Evolutionary conservation across 1,140 invertebrate species (phyloP).

Genomic region (Meteorus sp.): DNA sequence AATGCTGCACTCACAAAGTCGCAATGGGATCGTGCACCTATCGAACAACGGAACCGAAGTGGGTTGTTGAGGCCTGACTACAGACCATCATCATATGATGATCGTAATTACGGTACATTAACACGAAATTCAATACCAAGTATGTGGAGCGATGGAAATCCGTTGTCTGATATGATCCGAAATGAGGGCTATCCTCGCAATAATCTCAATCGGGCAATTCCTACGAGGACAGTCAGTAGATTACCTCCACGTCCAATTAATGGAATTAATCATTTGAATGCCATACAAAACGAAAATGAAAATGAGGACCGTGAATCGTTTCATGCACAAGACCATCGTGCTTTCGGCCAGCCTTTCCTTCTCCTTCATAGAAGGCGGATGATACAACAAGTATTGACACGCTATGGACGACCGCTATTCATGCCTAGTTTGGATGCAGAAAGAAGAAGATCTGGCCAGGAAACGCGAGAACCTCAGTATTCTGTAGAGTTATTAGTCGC

Average conservation of each 20-base stretch:
- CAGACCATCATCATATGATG: not conserved
- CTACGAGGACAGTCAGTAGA: no score
- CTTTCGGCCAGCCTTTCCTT: no score
- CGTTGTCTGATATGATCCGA: not conserved
- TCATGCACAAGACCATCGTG: no score
- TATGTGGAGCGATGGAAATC: not conserved
- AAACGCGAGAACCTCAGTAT: no score
- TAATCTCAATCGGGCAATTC: not conserved
- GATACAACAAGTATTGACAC: no score
- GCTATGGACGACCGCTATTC: no score
- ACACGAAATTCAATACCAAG: not conserved
- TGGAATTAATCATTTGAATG: no score
- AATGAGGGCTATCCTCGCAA: not conserved
- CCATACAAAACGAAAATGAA: not conserved
- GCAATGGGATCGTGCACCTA: slow-evolving; percentile 59
- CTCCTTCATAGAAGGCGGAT: no score
- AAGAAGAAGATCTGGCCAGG: no score
- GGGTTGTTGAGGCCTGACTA: slow-evolving; percentile 32
- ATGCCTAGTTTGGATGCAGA: no score
- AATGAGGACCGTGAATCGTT: not conserved
- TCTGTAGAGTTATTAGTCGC: no score
- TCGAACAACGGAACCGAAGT: slow-evolving; percentile 38
- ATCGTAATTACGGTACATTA: not conserved
- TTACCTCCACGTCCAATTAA: no score
- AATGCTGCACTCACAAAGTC: slow-evolving; percentile 62